Percentiles rank a stretch among this genome's conserved stretches.
Evolutionary conservation across 2,888 invertebrate genomes (phyloP).

Genomic region (Scaeva pyrastri): DNA sequence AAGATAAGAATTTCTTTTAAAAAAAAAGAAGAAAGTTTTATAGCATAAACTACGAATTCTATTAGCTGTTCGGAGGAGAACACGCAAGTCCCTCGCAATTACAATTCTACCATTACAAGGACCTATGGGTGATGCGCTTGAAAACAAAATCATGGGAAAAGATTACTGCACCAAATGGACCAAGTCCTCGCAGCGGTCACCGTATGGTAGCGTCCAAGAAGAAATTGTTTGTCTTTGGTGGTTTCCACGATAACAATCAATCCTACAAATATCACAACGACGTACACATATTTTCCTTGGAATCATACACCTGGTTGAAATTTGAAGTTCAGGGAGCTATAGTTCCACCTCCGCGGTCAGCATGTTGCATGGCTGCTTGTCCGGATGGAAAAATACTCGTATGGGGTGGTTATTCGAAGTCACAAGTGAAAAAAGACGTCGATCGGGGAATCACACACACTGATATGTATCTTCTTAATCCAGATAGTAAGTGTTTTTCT

Average conservation of each 20-base stretch:
- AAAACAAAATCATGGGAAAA: slow-evolving; percentile 93
- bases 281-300: slow-evolving; percentile 91
- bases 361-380: slow-evolving; percentile 86
- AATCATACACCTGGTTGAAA: slow-evolving; percentile 91
- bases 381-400: slow-evolving; percentile 88
- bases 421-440: slow-evolving; percentile 89
- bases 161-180: slow-evolving; percentile 89
- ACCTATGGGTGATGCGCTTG: slow-evolving; percentile 94
- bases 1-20: slow-evolving; percentile 64
- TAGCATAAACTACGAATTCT: not conserved
- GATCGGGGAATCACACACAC: slow-evolving; percentile 89
- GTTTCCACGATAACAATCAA: slow-evolving; percentile 94
- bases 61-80: slow-evolving; percentile 93
- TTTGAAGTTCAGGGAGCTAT: slow-evolving; percentile 87
- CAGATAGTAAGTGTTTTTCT: slow-evolving; percentile 86
- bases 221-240: slow-evolving; percentile 93
- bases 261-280: slow-evolving; percentile 96
- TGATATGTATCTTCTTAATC: slow-evolving; percentile 88
- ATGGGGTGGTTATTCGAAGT: slow-evolving; percentile 92
- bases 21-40: not conserved
- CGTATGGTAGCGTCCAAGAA: slow-evolving; percentile 93
- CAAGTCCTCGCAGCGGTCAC: slow-evolving; percentile 94
- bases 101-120: slow-evolving; percentile 96
- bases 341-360: slow-evolving; percentile 91
- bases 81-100: slow-evolving; percentile 95